Evolutionary conservation across 1,140 invertebrate species (phyloP), one percentile per base, ranked within the genome.

Genomic region (Tachypleus tridentatus): DNA sequence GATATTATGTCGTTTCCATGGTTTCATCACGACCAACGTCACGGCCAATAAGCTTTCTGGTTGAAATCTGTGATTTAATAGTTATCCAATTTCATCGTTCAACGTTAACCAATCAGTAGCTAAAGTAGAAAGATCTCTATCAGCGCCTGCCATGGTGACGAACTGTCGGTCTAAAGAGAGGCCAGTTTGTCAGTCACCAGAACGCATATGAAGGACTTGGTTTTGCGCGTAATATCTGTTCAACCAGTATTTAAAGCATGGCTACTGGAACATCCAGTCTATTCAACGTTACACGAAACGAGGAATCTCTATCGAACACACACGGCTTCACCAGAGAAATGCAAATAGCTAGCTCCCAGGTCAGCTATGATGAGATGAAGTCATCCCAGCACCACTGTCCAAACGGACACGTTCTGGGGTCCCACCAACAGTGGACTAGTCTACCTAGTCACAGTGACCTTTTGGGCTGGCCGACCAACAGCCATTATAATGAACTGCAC

Each of bases 351-450:
- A 72, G 64, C 56, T 70, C 77, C 70, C 76, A 72, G 84, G 84
- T 72, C 87, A 88, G 72, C 58, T 73, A 74, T 87, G 87, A 75
- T 82, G 92, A 95, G 77, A 93, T 96, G 89, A 96, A 96, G 79
- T 83, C 85, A 66, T 82, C 83, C 59, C 70, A 69, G 9, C 87
- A 88, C 76, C 87, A 88, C 72, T 85, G 86, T 71, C 79, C 85
- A 63, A 83, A 88, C 79, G 77, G 86, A 70, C 76, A 88, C 74
- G 81, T 87, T 74, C 78, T 85, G 77, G 81, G 80, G 51, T 72
- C 73, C 62, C 75, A 73, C 59, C 79, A 82, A 64, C 91, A 64
- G 57, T 89, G 59, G 85, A 86, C 72, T 75, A 91, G 71, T 86
- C 72, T 65, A 68, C 73, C 51, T 70, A 70, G 86, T 72, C 86